A percentile compares a stretch with the other conserved stretches of the same genome.
These are phyloP conservation scores for Epizoanthus ramosus DNA, from an alignment of 92 coral and sea anemone genomes.

Conservation along the genomic window DNA sequence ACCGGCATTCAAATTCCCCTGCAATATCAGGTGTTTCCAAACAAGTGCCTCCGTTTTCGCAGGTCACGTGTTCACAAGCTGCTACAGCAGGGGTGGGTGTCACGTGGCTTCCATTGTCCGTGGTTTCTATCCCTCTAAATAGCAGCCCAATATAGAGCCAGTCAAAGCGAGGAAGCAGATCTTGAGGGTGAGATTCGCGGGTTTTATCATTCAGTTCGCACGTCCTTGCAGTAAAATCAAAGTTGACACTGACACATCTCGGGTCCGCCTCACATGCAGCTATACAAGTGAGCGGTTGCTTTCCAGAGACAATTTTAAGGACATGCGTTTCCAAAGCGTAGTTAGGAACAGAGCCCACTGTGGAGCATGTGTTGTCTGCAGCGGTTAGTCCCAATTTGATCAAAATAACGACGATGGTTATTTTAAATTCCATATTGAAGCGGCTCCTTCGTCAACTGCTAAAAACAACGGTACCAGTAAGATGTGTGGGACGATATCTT, in stretches of 20 bases:
- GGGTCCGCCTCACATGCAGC: slow-evolving; percentile 1
- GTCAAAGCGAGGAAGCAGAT: neutral
- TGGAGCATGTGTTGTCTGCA: neutral
- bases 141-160: neutral
- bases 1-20: neutral
- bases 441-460: neutral
- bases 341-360: neutral
- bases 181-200: neutral
- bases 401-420: neutral
- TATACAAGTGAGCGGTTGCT: slow-evolving; percentile 8
- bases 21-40: slow-evolving; percentile 3
- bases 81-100: neutral
- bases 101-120: neutral
- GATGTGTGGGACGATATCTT: too few relatives aligned
- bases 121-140: neutral
- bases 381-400: slow-evolving; percentile 1
- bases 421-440: neutral
- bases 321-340: slow-evolving; percentile 8
- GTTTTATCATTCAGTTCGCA: slow-evolving; percentile 25
- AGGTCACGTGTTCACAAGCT: slow-evolving; percentile 21
- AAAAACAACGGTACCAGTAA: neutral
- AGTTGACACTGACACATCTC: slow-evolving; percentile 10
- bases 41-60: slow-evolving; percentile 21
- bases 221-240: neutral
- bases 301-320: neutral